Evolutionary conservation across 2,888 invertebrate species (phyloP).

Genomic region (Abrostola tripartita): DNA sequence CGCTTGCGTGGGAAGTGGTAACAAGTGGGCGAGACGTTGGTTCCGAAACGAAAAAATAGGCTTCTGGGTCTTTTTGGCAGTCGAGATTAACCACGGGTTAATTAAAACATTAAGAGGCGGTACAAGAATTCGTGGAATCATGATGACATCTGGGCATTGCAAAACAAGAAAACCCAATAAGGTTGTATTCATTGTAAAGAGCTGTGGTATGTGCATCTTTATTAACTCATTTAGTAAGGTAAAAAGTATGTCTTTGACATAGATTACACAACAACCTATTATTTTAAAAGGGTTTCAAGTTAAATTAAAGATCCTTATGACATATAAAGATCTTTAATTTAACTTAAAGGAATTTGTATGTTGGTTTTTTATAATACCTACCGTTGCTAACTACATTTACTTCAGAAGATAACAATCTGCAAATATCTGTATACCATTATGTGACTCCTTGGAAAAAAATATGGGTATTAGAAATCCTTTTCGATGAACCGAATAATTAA

Average conservation of each 20-base stretch:
- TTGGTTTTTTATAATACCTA: too few species aligned
- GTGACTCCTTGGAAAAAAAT: too few species aligned
- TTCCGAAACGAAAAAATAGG: conserved; percentile 69
- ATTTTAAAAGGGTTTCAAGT: too few species aligned
- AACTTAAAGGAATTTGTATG: too few species aligned
- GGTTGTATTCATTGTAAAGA: conserved; percentile 5
- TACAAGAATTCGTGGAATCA: conserved; percentile 50
- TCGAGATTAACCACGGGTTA: conserved; percentile 72
- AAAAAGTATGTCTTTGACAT: too few species aligned
- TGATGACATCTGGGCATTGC: conserved; percentile 29
- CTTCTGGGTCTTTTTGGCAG: conserved; percentile 68
- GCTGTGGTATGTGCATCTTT: not conserved
- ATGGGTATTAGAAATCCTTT: too few species aligned
- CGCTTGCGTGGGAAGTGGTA: conserved; percentile 86
- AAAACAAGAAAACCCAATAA: conserved; percentile 14
- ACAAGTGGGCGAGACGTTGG: conserved; percentile 82
- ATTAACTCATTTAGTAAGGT: not conserved
- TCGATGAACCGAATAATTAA: not conserved
- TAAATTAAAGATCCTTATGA: too few species aligned
- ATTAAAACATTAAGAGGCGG: conserved; percentile 74
- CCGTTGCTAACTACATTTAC: too few species aligned
- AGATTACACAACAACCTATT: too few species aligned
- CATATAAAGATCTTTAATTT: too few species aligned
- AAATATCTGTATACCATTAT: too few species aligned
- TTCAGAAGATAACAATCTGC: too few species aligned